Evolutionary conservation across 2,888 invertebrate genomes (phyloP), one percentile per base, ranked within the genome.

Genomic region (Platycnemis pennipes): DNA sequence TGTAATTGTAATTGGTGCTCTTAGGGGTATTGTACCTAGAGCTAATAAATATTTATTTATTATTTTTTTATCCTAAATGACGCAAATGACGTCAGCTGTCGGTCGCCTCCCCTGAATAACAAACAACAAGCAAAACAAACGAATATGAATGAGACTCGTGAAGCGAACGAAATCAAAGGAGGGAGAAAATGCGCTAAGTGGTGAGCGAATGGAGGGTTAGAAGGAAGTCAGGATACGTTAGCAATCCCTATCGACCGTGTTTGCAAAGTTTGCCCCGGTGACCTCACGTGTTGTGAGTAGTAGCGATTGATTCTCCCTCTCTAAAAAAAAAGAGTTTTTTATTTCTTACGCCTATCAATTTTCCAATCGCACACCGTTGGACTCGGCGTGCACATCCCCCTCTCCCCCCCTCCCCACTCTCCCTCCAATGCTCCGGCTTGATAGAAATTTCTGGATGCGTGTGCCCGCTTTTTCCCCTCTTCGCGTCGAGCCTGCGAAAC

Each of bases 291-390:
- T 37, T 31, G 31, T 37, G 37, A 77, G 77, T 77, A 77, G 69
- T 2, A 69, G 11, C 77, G 77, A 77, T 77, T 77, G 77, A 77
- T 37, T 13, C 37, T 77, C 4, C 11, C 77, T 77, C 77, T 77
- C 11, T 2, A 63, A 63, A 56, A 63, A 63, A n/a, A 63, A 37
- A 0, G 77, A 77, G 31, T 11, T 13, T 37, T 63, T 63, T 63
- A 37, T 77, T 77, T 37, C 77, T 77, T 77, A 31, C 77, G 77
- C 77, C 77, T 37, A 77, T 77, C 77, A 77, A 37, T 77, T 77
- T 77, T 77, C 77, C 77, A 77, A 77, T 77, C 77, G 77, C 7
- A 37, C 4, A 63, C 31, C 37, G 77, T 77, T 63, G 16, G 49
- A 16, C n/a, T n/a, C n/a, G n/a, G n/a, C n/a, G n/a, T n/a, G n/a